Evolutionary conservation across 2,113 vertebrate genomes (phyloP).

Genomic region (Tursiops truncatus): DNA sequence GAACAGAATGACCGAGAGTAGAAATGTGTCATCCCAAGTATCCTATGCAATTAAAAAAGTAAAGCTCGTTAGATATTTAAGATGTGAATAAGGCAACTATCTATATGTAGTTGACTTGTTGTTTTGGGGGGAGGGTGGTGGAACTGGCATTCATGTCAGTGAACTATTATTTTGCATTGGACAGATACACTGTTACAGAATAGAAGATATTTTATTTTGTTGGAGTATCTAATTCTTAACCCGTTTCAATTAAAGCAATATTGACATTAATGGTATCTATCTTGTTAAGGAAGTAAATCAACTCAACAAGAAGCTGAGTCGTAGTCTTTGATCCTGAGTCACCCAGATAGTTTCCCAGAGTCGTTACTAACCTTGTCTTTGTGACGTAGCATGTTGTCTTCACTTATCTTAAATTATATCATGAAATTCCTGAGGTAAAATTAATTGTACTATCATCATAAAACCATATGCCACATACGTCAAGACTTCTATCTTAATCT

Average conservation of each 20-base stretch:
- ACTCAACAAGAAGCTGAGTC: not conserved
- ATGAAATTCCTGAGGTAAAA: conserved; percentile 29
- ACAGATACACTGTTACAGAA: not conserved
- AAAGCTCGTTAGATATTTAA: not conserved
- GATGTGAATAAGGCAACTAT: not conserved
- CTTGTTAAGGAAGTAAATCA: conserved; percentile 31
- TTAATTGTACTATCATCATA: not conserved
- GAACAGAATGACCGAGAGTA: not conserved
- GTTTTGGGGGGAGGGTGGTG: not conserved
- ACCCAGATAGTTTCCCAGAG: not conserved
- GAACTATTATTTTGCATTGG: conserved; percentile 35
- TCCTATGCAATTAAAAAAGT: not conserved
- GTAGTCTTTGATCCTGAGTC: conserved; percentile 21
- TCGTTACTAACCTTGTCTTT: conserved; percentile 31
- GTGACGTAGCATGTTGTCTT: not conserved
- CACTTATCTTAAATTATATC: not conserved
- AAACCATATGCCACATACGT: not conserved
- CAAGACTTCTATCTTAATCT: not conserved
- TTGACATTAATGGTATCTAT: not conserved
- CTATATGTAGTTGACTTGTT: conserved; percentile 4
- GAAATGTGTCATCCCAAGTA: not conserved
- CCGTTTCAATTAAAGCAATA: conserved; percentile 17
- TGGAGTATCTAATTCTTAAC: conserved; percentile 1
- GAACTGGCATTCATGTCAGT: conserved; percentile 3
- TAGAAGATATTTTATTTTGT: conserved; percentile 38